These are phyloP conservation scores for Pinctada fucata DNA, from an alignment of 2,888 invertebrate genomes.

Conservation along the genomic window DNA sequence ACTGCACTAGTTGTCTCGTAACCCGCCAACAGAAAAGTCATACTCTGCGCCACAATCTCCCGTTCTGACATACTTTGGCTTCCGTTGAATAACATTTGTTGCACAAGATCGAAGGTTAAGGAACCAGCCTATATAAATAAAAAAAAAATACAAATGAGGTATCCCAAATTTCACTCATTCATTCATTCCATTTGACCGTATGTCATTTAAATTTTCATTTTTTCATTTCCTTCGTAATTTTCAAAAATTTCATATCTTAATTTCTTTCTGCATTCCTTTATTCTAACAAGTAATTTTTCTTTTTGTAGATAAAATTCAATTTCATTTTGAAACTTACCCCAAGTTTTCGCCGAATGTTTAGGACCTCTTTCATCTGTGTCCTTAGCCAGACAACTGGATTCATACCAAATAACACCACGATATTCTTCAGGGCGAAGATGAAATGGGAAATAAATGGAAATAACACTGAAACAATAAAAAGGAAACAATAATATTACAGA, in stretches of 20 bases:
- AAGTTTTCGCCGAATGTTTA: conserved; percentile 59
- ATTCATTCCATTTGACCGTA: no score
- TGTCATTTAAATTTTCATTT: no score
- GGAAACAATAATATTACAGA: background rate
- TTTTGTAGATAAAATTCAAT: no score
- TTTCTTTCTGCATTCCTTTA: no score
- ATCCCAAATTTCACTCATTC: background rate
- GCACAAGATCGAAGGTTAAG: conserved; percentile 73
- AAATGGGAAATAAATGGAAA: conserved; percentile 62
- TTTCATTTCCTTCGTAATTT: no score
- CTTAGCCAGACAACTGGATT: conserved; percentile 68
- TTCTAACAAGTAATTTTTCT: no score
- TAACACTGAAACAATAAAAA: conserved; percentile 58
- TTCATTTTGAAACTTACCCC: conserved; percentile 53
- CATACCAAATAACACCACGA: conserved; percentile 68
- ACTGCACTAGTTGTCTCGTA: conserved; percentile 80
- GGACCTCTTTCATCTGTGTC: conserved; percentile 61
- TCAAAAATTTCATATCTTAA: no score
- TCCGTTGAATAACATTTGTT: conserved; percentile 76
- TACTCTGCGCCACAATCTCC: conserved; percentile 71
- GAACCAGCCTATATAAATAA: conserved; percentile 50
- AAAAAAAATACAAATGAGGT: conserved; percentile 1
- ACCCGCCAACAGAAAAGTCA: conserved; percentile 79
- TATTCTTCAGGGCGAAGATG: conserved; percentile 67
- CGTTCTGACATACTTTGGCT: conserved; percentile 58